These are phyloP conservation scores for Aproaerema taeniolella DNA, from an alignment of 2,888 invertebrate species.

Conservation along the genomic window DNA sequence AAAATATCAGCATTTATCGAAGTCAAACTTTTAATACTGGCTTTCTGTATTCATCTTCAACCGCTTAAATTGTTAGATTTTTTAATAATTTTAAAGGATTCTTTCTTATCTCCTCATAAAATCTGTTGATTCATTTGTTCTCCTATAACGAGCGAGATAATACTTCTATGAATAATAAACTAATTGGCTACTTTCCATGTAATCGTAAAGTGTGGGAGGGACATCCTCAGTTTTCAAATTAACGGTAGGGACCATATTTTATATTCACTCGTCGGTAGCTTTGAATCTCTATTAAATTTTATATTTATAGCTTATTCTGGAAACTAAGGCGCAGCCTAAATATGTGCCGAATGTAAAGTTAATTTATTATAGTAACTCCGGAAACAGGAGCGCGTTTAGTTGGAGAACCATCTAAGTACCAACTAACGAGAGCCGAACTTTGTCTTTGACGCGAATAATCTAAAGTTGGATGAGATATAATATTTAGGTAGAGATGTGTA, in stretches of 20 bases:
- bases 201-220: slow-evolving; percentile 9
- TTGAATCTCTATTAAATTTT: slow-evolving; percentile 1
- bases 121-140: slow-evolving; percentile 5
- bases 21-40: too few species aligned
- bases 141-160: slow-evolving; percentile 6
- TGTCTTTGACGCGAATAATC: slow-evolving; percentile 23
- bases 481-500: slow-evolving; percentile 8
- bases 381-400: slow-evolving; percentile 8
- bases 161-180: slow-evolving; percentile 8
- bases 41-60: too few species aligned
- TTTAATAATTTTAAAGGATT: too few species aligned
- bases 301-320: neutral
- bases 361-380: slow-evolving; percentile 7
- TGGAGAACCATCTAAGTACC: neutral
- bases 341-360: neutral
- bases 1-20: too few species aligned
- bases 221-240: slow-evolving; percentile 3
- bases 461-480: slow-evolving; percentile 9
- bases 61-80: too few species aligned
- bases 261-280: neutral
- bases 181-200: slow-evolving; percentile 8
- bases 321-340: slow-evolving; percentile 1
- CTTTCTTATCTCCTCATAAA: slow-evolving; percentile 5
- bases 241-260: slow-evolving; percentile 7
- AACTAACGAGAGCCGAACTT: slow-evolving; percentile 14